Conservation (phyloP, 2,797 vertebrate genomes). For the Luscinia megarhynchos region DNA sequence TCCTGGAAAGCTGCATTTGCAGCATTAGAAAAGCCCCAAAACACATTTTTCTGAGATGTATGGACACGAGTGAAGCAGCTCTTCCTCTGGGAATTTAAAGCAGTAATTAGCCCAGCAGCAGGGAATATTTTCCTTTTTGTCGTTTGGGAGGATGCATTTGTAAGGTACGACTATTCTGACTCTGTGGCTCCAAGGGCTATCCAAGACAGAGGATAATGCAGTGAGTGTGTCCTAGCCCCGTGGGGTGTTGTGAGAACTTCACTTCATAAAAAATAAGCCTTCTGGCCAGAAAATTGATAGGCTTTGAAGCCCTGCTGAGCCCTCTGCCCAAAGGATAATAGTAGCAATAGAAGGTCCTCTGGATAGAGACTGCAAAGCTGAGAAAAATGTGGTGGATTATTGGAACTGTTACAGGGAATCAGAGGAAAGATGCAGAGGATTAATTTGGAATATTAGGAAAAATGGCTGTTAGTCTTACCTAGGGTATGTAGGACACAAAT, state of each 20-base stretch:
- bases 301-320: constrained; percentile 58
- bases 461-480: constrained; percentile 20
- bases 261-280: constrained; percentile 68
- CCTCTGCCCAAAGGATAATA: constrained; percentile 53
- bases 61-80: not conserved
- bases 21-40: not conserved
- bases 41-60: not conserved
- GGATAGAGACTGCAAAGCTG: constrained; percentile 43
- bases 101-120: constrained; percentile 27
- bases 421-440: constrained; percentile 64
- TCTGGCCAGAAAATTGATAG: constrained; percentile 62
- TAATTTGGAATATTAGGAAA: constrained; percentile 48
- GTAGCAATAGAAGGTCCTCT: constrained; percentile 52
- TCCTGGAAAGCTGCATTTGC: not conserved
- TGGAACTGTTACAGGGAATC: constrained; percentile 50
- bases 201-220: not conserved
- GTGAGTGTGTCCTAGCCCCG: not conserved
- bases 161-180: constrained; percentile 3
- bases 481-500: constrained; percentile 48
- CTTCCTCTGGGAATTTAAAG: constrained; percentile 31
- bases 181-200: constrained; percentile 13
- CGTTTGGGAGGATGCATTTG: not conserved
- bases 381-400: constrained; percentile 63
- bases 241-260: constrained; percentile 58
- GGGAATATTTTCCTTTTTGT: constrained; percentile 15